Percentiles rank a stretch among this genome's conserved stretches.
Conservation (phyloP, 2,888 invertebrate genomes). For the Antheraea assamensis region DNA sequence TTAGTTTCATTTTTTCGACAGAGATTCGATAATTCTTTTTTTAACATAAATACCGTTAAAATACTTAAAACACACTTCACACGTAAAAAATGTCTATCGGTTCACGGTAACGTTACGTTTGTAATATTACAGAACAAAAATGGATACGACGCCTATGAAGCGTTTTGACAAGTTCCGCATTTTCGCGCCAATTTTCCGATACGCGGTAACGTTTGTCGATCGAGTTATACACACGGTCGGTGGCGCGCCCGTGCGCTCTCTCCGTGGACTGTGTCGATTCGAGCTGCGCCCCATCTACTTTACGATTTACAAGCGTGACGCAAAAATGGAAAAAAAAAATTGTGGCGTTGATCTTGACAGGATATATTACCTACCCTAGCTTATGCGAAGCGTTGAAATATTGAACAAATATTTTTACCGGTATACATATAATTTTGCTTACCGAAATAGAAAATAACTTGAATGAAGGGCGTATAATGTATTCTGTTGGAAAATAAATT, state of each 20-base stretch:
- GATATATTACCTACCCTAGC: constrained; percentile 45
- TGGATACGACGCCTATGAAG: constrained; percentile 52
- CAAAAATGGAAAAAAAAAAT: constrained; percentile 63
- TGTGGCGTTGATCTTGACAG: constrained; percentile 43
- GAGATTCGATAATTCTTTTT: not conserved
- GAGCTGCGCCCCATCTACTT: constrained; percentile 62
- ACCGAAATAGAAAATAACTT: not conserved
- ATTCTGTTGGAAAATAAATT: not conserved
- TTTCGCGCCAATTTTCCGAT: constrained; percentile 80
- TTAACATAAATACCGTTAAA: not conserved
- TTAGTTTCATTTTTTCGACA: constrained; percentile 6
- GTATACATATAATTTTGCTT: not conserved
- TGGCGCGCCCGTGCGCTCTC: constrained; percentile 66
- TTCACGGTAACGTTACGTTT: constrained; percentile 31
- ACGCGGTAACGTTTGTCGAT: constrained; percentile 56
- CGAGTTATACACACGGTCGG: constrained; percentile 46
- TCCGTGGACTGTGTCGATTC: constrained; percentile 62
- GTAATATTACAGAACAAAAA: constrained; percentile 38
- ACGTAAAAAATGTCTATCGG: constrained; percentile 33
- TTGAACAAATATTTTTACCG: constrained; percentile 3
- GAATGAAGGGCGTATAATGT: not conserved
- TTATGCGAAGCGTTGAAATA: constrained; percentile 1
- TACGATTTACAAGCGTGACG: constrained; percentile 74
- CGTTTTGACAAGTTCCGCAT: constrained; percentile 69
- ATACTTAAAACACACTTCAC: constrained; percentile 37